A percentile compares a stretch with the other conserved stretches of the same genome.
phyloP scores from a whole-genome alignment of 2,888 invertebrate species.

The Brachyopa scutellaris region DNA sequence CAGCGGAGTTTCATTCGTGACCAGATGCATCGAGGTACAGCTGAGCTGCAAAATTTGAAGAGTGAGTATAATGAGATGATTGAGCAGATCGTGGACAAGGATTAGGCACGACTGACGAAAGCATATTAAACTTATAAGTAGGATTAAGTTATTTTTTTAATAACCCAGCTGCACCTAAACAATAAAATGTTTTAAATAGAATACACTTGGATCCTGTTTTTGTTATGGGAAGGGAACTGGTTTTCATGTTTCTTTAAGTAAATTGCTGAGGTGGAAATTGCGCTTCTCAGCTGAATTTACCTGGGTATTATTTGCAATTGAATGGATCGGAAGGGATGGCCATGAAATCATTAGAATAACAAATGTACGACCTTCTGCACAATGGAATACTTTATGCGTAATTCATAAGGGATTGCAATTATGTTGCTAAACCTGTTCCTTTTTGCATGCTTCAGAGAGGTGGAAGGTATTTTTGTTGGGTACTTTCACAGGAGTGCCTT shows the following conservation, averaged over 20 bases:
- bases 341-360: constrained; percentile 8
- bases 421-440: constrained; percentile 6
- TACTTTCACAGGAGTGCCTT: neutral
- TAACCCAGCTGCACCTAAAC: neutral
- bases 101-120: constrained; percentile 3
- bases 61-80: constrained; percentile 45
- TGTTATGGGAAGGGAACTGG: constrained; percentile 20
- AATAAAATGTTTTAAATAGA: constrained; percentile 44
- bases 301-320: constrained; percentile 17
- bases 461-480: neutral
- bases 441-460: neutral
- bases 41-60: constrained; percentile 51
- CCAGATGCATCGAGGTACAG: constrained; percentile 47
- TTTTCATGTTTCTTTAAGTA: constrained; percentile 5
- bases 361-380: constrained; percentile 19
- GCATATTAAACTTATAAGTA: constrained; percentile 14
- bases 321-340: constrained; percentile 10
- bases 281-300: neutral
- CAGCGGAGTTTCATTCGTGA: constrained; percentile 53
- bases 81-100: constrained; percentile 26
- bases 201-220: constrained; percentile 11
- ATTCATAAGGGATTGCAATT: neutral
- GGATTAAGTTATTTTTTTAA: constrained; percentile 25
- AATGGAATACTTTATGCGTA: no score
- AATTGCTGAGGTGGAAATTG: constrained; percentile 25